Evolutionary conservation across 2,113 vertebrate genomes (phyloP), one percentile per base, ranked within the genome.

Genomic region (Oncorhynchus keta): DNA sequence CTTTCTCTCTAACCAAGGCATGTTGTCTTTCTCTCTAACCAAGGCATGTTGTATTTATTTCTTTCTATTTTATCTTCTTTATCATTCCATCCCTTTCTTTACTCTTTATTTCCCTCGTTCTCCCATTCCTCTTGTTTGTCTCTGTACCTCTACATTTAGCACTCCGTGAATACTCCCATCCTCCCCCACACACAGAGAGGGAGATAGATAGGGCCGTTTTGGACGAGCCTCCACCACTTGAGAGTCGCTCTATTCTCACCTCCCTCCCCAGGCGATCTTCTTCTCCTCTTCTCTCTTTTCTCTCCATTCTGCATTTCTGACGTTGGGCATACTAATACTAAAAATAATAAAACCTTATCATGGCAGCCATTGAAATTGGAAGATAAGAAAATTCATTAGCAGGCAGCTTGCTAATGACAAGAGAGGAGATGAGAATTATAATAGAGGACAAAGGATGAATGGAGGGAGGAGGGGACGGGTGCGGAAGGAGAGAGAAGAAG

Each of bases 351-450:
- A 81, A 55, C 85, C 80, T 90, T 90, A 92, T 91, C 90, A 81
- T 81, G 81, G 86, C 85, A 85, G 88, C 88, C 88, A 77, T 84
- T 90, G 87, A 92, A 93, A 90, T 89, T 26, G 79, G 76, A 81
- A 91, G 90, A 92, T 92, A 91, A 93, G 89, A 88, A 92, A 92
- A 55, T 91, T 92, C 88, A 94, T 93, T 93, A 91, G 81, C 83
- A 87, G 73, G 81, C 85, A 84, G 87, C 84, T 89, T 83, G 86
- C 85, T 91, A 92, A 92, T 92, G 91, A 91, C 87, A 82, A 89
- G 87, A 82, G 79, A 78, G 83, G 86, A 89, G 89, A 92, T 89
- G 84, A 88, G 67, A 88, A 89, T 90, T 85, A 89, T 80, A 79
- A 81, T 79, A 86, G 88, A 88, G 39, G 30, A 26, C 22, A 32